These are phyloP conservation scores for Lampropteryx suffumata DNA, from an alignment of 2,888 invertebrate species.

Conservation along the genomic window DNA sequence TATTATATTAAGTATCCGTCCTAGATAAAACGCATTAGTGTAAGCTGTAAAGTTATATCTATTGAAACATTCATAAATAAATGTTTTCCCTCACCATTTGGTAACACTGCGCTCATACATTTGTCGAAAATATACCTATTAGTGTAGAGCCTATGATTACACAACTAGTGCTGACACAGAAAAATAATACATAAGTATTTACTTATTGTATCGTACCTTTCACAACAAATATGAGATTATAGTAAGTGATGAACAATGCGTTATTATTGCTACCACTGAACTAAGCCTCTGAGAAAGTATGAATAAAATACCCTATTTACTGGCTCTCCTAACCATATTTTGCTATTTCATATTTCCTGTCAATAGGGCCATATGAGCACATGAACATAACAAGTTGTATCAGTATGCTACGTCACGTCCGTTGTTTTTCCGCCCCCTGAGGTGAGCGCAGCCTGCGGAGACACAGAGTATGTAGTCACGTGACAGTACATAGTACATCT, in stretches of 20 bases:
- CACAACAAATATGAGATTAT: background rate
- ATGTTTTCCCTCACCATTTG: too few relatives aligned
- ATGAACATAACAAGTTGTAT: conserved; percentile 40
- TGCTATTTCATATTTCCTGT: conserved; percentile 10
- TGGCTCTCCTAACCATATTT: conserved; percentile 2
- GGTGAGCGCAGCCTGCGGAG: conserved; percentile 33
- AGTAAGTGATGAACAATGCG: background rate
- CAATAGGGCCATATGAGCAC: conserved; percentile 3
- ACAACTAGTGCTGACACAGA: too few relatives aligned
- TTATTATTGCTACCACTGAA: background rate
- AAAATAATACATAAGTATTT: too few relatives aligned
- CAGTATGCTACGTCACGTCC: conserved; percentile 56
- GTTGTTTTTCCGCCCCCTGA: conserved; percentile 50
- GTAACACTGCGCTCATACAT: too few relatives aligned
- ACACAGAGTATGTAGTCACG: conserved; percentile 14
- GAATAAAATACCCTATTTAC: conserved; percentile 13
- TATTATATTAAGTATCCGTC: too few relatives aligned
- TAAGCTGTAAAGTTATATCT: too few relatives aligned
- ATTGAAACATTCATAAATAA: too few relatives aligned
- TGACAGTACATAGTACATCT: background rate
- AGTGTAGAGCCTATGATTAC: too few relatives aligned
- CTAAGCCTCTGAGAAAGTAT: conserved; percentile 3
- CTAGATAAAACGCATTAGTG: too few relatives aligned
- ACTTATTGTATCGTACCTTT: too few relatives aligned
- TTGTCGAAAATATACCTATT: too few relatives aligned